Evolutionary conservation across 2,113 vertebrate species (phyloP).

Genomic region (Accipiter virgatus): DNA sequence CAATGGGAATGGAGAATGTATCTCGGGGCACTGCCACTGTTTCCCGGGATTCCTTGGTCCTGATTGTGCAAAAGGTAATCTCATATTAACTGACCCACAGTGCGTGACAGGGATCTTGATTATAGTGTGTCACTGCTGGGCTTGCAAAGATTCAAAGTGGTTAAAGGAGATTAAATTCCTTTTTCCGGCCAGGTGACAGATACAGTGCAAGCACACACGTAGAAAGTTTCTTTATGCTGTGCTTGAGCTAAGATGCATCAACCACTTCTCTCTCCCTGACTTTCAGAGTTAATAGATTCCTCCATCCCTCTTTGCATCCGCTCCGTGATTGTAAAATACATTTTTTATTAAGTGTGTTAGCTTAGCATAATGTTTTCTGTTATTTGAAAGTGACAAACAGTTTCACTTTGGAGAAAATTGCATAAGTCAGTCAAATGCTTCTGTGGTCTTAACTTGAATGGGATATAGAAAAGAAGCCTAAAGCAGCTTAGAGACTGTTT

Average conservation of each 20-base stretch:
- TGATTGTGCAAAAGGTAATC: conserved; percentile 93
- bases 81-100: neutral
- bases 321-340: neutral
- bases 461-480: neutral
- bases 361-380: neutral
- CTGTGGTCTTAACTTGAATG: neutral
- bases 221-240: neutral
- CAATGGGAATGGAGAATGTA: conserved; percentile 95
- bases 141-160: conserved; percentile 26
- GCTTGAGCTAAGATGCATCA: neutral
- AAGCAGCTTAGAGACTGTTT: neutral
- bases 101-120: neutral
- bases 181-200: neutral
- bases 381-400: neutral
- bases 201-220: neutral
- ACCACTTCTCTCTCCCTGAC: neutral
- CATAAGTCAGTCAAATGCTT: neutral
- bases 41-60: conserved; percentile 94
- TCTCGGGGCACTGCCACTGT: conserved; percentile 95
- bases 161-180: conserved; percentile 28
- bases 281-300: neutral
- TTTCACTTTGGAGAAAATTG: neutral
- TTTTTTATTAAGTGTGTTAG: neutral
- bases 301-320: neutral
- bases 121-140: neutral